These are phyloP conservation scores for Sinelater perroti DNA, from an alignment of 2,888 invertebrate genomes.

Conservation along the genomic window DNA sequence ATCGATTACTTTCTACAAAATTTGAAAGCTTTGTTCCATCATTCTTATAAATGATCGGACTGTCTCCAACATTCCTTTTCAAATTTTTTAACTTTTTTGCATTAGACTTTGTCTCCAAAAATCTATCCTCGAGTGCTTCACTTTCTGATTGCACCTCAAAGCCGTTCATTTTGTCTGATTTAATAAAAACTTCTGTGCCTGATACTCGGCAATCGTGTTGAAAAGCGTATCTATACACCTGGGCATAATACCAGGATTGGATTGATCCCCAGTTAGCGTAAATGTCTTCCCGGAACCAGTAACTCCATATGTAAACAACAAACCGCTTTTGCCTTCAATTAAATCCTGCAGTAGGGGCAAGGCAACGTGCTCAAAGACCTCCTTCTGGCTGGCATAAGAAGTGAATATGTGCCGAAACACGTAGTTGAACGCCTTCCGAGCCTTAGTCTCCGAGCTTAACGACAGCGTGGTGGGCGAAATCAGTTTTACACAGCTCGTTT, in stretches of 20 bases:
- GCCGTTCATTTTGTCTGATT: conserved; percentile 92
- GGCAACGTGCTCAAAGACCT: conserved; percentile 84
- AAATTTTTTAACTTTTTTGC: conserved; percentile 38
- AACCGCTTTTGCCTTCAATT: conserved; percentile 87
- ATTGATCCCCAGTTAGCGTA: conserved; percentile 85
- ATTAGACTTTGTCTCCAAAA: conserved; percentile 44
- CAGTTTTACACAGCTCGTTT: conserved; percentile 74
- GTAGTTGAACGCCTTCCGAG: conserved; percentile 76
- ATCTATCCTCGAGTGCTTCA: conserved; percentile 82
- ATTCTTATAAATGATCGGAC: conserved; percentile 46
- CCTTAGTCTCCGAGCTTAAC: conserved; percentile 69
- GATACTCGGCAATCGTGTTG: conserved; percentile 84
- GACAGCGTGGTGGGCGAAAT: conserved; percentile 74
- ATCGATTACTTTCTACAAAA: conserved; percentile 81
- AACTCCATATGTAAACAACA: conserved; percentile 97
- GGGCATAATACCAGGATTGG: conserved; percentile 87
- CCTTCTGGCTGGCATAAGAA: conserved; percentile 79
- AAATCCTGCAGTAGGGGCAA: conserved; percentile 87
- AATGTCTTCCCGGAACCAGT: conserved; percentile 98
- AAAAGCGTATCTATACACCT: conserved; percentile 91
- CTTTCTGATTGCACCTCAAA: conserved; percentile 90
- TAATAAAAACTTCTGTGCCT: conserved; percentile 92
- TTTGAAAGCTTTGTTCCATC: conserved; percentile 66
- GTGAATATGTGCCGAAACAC: conserved; percentile 88
- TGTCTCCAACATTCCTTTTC: background rate